Evolutionary conservation across 2,888 invertebrate genomes (phyloP).

Genomic region (Dendrolimus pini): DNA sequence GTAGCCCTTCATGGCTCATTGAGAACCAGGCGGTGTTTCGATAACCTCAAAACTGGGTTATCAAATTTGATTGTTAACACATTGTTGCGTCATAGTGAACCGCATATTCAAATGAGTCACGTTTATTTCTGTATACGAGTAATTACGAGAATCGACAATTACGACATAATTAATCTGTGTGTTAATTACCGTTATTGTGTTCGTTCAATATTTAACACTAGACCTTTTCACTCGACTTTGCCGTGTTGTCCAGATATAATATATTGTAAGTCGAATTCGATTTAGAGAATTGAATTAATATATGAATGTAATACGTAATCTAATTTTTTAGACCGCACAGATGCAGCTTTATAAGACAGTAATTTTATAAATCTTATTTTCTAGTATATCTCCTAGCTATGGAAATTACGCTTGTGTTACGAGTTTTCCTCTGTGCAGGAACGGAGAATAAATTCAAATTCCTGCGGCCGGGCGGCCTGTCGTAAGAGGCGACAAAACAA

Average conservation of each 20-base stretch:
- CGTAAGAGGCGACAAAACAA: too few species aligned
- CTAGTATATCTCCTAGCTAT: too few species aligned
- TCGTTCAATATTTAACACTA: slow-evolving; percentile 1
- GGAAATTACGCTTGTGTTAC: too few species aligned
- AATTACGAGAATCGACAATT: background rate
- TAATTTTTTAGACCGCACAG: too few species aligned
- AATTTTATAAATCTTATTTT: too few species aligned
- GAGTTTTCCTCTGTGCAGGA: too few species aligned
- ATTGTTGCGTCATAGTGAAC: background rate
- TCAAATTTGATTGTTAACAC: background rate
- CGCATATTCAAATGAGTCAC: background rate
- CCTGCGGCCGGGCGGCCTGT: too few species aligned
- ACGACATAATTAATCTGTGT: background rate
- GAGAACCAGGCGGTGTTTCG: background rate
- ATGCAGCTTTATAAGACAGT: too few species aligned
- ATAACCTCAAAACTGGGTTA: background rate
- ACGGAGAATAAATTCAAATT: too few species aligned
- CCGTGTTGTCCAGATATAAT: background rate
- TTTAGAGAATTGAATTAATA: too few species aligned
- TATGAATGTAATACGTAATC: too few species aligned
- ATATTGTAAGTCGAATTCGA: background rate
- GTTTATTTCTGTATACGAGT: background rate
- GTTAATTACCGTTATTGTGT: background rate
- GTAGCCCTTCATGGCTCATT: background rate
- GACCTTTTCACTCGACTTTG: background rate